Base-by-base conservation (phyloP, 2,888 invertebrate species). In the Tillus elongatus region DNA sequence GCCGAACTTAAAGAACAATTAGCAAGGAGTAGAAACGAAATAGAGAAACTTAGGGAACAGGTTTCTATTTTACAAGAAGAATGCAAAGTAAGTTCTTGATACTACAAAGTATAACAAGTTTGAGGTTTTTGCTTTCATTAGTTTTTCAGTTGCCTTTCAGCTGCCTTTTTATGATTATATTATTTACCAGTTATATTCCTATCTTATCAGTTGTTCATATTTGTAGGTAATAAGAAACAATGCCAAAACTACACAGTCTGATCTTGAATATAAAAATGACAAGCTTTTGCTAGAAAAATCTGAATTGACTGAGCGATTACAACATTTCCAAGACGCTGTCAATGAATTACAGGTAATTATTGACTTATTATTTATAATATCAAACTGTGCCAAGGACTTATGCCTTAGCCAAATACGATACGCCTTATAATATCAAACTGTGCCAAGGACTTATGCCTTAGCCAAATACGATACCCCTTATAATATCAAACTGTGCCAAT, bases 241-340 rank as follows among this genome's bases (percentile, higher is more conserved):
- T 59, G 86, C 89, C n/a, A 89, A 87, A 61, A 84, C 82, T 13
- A 83, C 84, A 4, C 75, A 88, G 46, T 79, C 82, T 1, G 87
- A 89, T 57, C 66, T 90, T 50, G 87, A 91, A 58, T 87, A 83
- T 61, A 81, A 82, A 44, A 66, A 84, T 34, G 81, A 84, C 49
- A 81, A 81, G 52, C 56, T 84, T 47, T 75, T 79, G 10, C 75
- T 78, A 27, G 91, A 91, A 52, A 82, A 83, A 50, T 63, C 73
- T 0, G 76, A 79, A 13, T 64, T 86, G 33, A 73, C 75, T 44
- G 74, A 74, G 2, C 87, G 90, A 51, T 65, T 83, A 41, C 82
- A 85, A 52, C 71, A 77, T 0, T 64, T 87, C 28, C 80, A 86
- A 50, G 87, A 88, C 44, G 79, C 77, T 27, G 69, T 80, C 3